Conservation (phyloP, 2,113 vertebrate species). For the Corynorhinus townsendii region DNA sequence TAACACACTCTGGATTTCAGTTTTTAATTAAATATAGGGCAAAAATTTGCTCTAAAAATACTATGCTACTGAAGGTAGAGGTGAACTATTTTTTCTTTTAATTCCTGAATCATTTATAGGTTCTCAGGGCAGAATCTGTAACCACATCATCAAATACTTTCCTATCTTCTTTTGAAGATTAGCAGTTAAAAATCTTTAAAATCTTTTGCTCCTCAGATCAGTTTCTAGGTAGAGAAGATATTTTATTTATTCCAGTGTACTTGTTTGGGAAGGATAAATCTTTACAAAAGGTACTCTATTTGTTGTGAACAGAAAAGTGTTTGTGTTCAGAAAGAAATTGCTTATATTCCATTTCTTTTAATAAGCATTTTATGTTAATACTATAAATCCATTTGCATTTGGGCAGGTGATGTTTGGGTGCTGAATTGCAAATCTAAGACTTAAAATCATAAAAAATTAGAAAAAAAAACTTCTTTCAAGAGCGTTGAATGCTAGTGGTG, state of each 20-base stretch:
- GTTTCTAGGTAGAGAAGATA: background rate
- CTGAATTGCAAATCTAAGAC: background rate
- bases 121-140: background rate
- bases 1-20: background rate
- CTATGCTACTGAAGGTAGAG: background rate
- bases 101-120: background rate
- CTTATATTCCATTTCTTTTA: background rate
- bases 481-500: background rate
- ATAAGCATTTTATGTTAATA: background rate
- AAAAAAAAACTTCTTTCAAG: background rate
- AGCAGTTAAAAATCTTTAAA: background rate
- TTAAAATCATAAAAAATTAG: background rate
- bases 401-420: background rate
- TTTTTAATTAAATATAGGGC: slow-evolving; percentile 7
- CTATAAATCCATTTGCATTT: background rate
- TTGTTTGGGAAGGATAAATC: background rate
- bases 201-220: background rate
- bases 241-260: background rate
- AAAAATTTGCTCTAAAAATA: background rate
- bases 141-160: background rate
- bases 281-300: background rate
- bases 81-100: background rate
- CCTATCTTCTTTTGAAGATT: background rate
- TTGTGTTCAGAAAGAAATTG: background rate
- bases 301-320: background rate